Evolutionary conservation across 2,888 invertebrate genomes (phyloP).

Genomic region (Dryadula phaetusa): DNA sequence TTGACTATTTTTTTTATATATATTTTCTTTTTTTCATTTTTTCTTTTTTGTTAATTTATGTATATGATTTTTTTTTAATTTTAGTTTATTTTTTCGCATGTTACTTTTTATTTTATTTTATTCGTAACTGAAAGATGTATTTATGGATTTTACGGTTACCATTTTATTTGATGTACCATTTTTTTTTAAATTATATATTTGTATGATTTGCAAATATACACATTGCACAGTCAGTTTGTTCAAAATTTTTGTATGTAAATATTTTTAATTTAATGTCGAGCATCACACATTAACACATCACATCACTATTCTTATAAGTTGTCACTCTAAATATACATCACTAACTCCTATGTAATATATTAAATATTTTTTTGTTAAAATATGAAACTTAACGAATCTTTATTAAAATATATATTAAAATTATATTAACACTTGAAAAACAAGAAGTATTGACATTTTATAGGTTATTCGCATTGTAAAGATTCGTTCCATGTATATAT

Average conservation of each 20-base stretch:
- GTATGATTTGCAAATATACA: conserved; percentile 42
- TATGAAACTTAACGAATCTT: conserved; percentile 47
- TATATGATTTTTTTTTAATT: conserved; percentile 44
- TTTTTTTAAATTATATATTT: conserved; percentile 50
- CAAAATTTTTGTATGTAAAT: conserved; percentile 50
- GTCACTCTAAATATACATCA: conserved; percentile 18
- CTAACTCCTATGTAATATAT: conserved; percentile 27
- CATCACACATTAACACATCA: conserved; percentile 63
- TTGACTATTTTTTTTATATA: conserved; percentile 47
- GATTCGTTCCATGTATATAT: too few species aligned
- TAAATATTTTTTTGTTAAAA: conserved; percentile 15
- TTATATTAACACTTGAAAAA: neutral
- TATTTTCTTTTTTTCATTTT: conserved; percentile 54
- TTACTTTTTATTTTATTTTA: conserved; percentile 50
- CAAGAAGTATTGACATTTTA: conserved; percentile 10
- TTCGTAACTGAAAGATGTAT: conserved; percentile 28
- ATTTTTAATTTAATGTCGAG: conserved; percentile 50
- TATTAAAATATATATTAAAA: conserved; percentile 13
- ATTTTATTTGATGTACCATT: conserved; percentile 43
- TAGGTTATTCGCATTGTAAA: too few species aligned
- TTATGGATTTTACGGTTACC: conserved; percentile 21
- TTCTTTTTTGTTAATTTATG: conserved; percentile 54
- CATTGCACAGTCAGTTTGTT: conserved; percentile 36
- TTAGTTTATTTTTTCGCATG: conserved; percentile 57
- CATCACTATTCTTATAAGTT: conserved; percentile 40